Percentiles rank a stretch among this genome's conserved stretches.
Conservation (phyloP, 2,888 invertebrate species). For the Blomia tropicalis region DNA sequence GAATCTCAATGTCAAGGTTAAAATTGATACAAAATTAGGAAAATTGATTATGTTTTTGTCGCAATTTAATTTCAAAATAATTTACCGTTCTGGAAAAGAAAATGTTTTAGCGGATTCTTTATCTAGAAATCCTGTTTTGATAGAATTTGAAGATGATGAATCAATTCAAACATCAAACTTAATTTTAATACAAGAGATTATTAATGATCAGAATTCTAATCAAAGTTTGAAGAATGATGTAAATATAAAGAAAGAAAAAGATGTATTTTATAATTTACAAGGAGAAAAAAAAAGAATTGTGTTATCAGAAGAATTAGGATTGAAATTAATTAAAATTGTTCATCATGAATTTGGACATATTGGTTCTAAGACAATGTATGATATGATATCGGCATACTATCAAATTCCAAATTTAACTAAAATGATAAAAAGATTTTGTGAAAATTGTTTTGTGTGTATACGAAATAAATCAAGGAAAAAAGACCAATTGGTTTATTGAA, state of each 20-base stretch:
- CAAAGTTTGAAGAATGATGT: too few relatives aligned
- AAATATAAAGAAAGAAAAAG: too few relatives aligned
- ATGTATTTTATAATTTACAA: neutral
- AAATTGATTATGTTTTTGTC: neutral
- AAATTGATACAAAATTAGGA: neutral
- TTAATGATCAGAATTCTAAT: too few relatives aligned
- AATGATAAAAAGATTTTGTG: too few relatives aligned
- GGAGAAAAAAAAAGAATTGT: neutral
- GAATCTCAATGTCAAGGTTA: neutral
- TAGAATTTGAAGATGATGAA: too few relatives aligned
- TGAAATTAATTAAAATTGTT: neutral
- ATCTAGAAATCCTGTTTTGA: slow-evolving; percentile 25
- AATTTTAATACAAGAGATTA: too few relatives aligned
- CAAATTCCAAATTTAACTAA: too few relatives aligned
- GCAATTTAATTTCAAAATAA: slow-evolving; percentile 28
- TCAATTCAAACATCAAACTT: too few relatives aligned
- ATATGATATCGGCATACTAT: neutral
- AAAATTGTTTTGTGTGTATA: too few relatives aligned
- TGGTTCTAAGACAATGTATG: neutral
- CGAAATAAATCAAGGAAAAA: too few relatives aligned
- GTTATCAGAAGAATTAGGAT: neutral
- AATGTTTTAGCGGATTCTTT: slow-evolving; percentile 29
- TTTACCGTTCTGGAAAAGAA: slow-evolving; percentile 24
- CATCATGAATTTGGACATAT: slow-evolving; percentile 10
- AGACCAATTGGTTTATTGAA: too few relatives aligned